Evolutionary conservation across 2,797 vertebrate species (phyloP).

Genomic region (Neomorphus geoffroyi): DNA sequence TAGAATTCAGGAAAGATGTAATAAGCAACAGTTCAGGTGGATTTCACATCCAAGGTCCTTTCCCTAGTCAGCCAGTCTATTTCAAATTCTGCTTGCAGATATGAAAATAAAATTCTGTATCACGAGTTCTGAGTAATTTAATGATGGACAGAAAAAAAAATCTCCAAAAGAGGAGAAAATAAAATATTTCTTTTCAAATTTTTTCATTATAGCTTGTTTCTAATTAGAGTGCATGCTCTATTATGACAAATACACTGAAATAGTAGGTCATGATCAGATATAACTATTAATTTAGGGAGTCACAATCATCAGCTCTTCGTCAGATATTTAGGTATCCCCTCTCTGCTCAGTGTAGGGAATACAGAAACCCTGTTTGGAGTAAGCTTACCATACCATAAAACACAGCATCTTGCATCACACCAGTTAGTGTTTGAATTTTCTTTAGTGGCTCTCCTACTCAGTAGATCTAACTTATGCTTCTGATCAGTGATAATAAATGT

Average conservation of each 20-base stretch:
- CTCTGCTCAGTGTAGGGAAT: neutral
- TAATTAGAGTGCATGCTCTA: neutral
- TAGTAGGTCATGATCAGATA: neutral
- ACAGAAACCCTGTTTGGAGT: neutral
- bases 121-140: neutral
- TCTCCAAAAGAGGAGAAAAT: neutral
- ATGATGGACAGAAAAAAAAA: neutral
- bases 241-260: neutral
- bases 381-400: neutral
- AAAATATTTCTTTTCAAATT: neutral
- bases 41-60: neutral
- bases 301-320: neutral
- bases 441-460: neutral
- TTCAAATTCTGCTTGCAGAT: slow-evolving; percentile 11
- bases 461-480: neutral
- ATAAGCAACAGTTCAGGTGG: neutral
- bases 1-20: neutral
- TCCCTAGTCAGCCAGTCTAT: neutral
- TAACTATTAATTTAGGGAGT: neutral
- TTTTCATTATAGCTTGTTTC: neutral
- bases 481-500: neutral
- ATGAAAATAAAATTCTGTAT: neutral
- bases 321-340: neutral
- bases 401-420: neutral
- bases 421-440: neutral